Conservation (phyloP, 2,888 invertebrate species). For the Aplocera efformata region DNA sequence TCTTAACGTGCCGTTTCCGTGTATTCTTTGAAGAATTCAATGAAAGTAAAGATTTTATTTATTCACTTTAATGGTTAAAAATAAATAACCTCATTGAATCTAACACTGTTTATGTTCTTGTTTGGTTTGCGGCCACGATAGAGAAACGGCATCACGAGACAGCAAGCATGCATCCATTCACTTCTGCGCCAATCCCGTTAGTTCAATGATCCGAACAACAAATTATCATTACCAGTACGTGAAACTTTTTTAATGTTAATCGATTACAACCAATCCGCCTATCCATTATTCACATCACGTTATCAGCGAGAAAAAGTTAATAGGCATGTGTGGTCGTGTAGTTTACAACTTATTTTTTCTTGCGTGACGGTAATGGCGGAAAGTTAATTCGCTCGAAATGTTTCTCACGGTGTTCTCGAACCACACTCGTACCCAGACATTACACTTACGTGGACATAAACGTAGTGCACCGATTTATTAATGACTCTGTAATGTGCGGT, state of each 20-base stretch:
- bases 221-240: conserved; percentile 47
- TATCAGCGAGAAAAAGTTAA: conserved; percentile 47
- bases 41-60: too few species aligned
- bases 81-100: conserved; percentile 5
- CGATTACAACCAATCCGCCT: conserved; percentile 45
- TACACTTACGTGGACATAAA: conserved; percentile 35
- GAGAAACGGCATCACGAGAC: conserved; percentile 32
- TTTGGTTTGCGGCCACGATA: conserved; percentile 28
- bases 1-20: too few species aligned
- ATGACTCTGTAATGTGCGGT: conserved; percentile 31
- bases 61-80: too few species aligned
- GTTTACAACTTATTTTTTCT: conserved; percentile 54
- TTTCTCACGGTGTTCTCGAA: conserved; percentile 67
- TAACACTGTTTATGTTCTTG: conserved; percentile 21
- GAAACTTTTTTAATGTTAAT: conserved; percentile 56
- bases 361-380: conserved; percentile 66
- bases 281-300: conserved; percentile 47
- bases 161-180: conserved; percentile 47
- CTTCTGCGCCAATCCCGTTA: conserved; percentile 50
- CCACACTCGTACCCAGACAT: conserved; percentile 36
- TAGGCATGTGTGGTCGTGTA: conserved; percentile 39
- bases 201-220: conserved; percentile 66
- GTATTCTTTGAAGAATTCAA: too few species aligned
- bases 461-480: conserved; percentile 26
- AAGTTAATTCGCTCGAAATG: conserved; percentile 61